phyloP scores from a whole-genome alignment of 2,797 vertebrate genomes.

The Acridotheres tristis region DNA sequence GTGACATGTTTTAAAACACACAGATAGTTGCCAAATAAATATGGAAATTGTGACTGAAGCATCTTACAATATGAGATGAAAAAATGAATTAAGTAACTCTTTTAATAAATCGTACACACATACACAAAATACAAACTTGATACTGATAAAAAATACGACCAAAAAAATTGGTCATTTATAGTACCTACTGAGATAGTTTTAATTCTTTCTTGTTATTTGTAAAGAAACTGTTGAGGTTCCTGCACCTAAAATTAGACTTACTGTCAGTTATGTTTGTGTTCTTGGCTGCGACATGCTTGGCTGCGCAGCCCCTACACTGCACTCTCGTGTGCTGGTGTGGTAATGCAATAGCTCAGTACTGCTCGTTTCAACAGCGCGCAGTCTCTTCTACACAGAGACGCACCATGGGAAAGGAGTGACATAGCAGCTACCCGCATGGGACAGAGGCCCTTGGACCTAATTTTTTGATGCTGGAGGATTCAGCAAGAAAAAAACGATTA shows the following conservation, averaged over 20 bases:
- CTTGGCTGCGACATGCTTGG: background rate
- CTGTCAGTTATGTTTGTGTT: background rate
- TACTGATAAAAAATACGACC: background rate
- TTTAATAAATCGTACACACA: background rate
- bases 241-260: conserved; percentile 41
- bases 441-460: background rate
- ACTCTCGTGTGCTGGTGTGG: conserved; percentile 39
- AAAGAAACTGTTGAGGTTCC: conserved; percentile 19
- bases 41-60: background rate
- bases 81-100: background rate
- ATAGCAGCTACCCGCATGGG: background rate
- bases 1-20: background rate
- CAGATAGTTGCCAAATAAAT: background rate
- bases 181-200: background rate
- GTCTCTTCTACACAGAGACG: background rate
- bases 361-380: background rate
- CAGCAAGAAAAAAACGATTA: background rate
- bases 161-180: background rate
- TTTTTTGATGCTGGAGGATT: background rate
- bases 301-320: conserved; percentile 49
- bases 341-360: background rate
- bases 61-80: background rate
- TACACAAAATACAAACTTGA: background rate
- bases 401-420: background rate
- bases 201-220: conserved; percentile 25